Conservation (phyloP, 1,140 invertebrate genomes). For the Dendrolimus punctatus region DNA sequence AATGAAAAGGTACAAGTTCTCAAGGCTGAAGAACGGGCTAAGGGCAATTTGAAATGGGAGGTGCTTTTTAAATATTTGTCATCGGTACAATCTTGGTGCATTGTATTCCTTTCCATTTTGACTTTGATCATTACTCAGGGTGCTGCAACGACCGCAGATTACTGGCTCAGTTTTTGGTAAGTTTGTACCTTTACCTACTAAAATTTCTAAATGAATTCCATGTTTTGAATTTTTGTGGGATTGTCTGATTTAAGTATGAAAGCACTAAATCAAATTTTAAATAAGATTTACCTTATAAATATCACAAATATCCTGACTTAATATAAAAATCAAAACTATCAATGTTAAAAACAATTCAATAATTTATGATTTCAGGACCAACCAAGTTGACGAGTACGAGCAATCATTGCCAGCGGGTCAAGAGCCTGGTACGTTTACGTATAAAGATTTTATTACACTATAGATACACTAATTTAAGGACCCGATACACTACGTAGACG, state of each 20-base stretch:
- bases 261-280: too few species aligned
- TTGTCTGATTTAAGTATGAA: too few species aligned
- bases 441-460: too few species aligned
- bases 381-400: slow-evolving; percentile 42
- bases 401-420: slow-evolving; percentile 27
- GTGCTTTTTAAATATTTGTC: slow-evolving; percentile 79
- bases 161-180: slow-evolving; percentile 85
- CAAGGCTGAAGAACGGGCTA: slow-evolving; percentile 66
- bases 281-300: too few species aligned
- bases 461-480: too few species aligned
- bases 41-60: slow-evolving; percentile 71
- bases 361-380: slow-evolving; percentile 36
- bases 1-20: slow-evolving; percentile 50
- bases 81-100: slow-evolving; percentile 75
- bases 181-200: slow-evolving; percentile 5
- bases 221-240: too few species aligned
- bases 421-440: slow-evolving; percentile 27
- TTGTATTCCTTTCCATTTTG: slow-evolving; percentile 73
- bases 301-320: too few species aligned
- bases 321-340: too few species aligned
- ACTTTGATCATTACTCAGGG: slow-evolving; percentile 80
- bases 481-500: too few species aligned
- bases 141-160: slow-evolving; percentile 81
- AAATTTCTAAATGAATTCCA: background rate
- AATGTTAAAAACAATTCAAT: too few species aligned